Base-by-base conservation (phyloP, 2,797 vertebrate genomes). In the Poeciliopsis gracilis region DNA sequence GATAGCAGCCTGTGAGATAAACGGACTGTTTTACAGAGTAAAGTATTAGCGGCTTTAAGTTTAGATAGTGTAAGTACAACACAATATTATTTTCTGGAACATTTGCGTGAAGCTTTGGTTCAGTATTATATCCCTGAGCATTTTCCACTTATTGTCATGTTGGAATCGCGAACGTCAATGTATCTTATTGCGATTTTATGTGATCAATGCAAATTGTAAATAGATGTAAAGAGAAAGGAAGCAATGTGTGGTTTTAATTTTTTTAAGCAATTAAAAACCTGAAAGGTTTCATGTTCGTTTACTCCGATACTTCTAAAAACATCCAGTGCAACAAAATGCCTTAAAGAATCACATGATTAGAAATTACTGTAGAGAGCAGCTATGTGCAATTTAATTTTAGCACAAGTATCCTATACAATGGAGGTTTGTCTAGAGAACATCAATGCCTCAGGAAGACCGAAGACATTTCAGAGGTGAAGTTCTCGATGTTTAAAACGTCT, bases 21-120 rank as follows among this genome's bases (percentile, higher is more conserved):
- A 46, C 51, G 66, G 41, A 67, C 23, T 57, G n/a, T 73, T 77
- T 75, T 11, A 59, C 41, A 69, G 38, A 6, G 61, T 72, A 72
- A 57, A 33, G 38, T 15, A 67, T 33, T 75, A 57, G 33, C 38
- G 67, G 20, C 51, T 78, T 89, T 76, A 51, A 51, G 47, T 30
- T 28, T 20, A 47, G 55, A 33, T 47, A 7, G 30, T 49, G 15
- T 36, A 61, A 28, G 36, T 13, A 46, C 28, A 69, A 38, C 25
- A 51, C 12, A 23, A 1, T n/a, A 43, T 43, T 43, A n/a, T 23
- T 69, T 41, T 2, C 36, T 63, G 15, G 5, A 67, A 23, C 33
- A 3, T 66, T 38, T 61, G 12, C 20, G 1, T 3, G 0, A 16
- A 3, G 18, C 8, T 66, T 66, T 38, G 16, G 30, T 66, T 3